These are phyloP conservation scores for Ceratina japonica DNA, from an alignment of 1,140 invertebrate genomes.

Conservation along the genomic window DNA sequence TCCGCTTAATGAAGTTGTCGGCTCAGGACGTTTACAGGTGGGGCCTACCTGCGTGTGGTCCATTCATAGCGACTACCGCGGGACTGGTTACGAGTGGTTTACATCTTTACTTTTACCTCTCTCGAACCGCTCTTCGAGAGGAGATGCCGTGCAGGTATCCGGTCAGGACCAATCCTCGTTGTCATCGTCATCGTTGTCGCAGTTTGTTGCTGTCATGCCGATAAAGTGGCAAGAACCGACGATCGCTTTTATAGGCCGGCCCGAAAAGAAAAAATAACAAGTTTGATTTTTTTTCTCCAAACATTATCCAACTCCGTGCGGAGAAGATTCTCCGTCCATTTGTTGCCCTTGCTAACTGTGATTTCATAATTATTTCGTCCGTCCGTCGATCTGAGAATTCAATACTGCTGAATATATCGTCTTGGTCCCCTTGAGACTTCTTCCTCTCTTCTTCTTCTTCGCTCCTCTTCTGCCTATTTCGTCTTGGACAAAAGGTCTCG, in stretches of 20 bases:
- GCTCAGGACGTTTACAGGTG: conserved; percentile 78
- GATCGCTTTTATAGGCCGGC: not conserved
- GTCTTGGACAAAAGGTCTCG: no score
- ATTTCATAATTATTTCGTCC: no score
- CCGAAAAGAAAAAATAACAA: no score
- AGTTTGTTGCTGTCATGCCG: not conserved
- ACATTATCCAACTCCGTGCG: no score
- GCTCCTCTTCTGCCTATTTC: no score
- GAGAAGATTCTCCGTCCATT: no score
- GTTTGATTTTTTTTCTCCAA: no score
- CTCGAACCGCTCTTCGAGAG: not conserved
- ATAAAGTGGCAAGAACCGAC: not conserved
- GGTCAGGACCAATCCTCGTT: not conserved
- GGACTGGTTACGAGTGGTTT: conserved; percentile 74
- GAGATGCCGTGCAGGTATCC: not conserved
- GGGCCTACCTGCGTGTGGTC: conserved; percentile 77
- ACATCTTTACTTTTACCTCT: conserved; percentile 63
- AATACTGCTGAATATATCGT: no score
- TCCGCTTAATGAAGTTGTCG: conserved; percentile 79
- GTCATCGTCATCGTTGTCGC: not conserved
- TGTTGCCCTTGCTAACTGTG: no score
- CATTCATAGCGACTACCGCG: conserved; percentile 72
- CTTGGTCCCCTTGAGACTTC: no score
- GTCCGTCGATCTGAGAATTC: no score
- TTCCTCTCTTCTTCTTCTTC: no score